These are phyloP conservation scores for Carposina sasakii DNA, from an alignment of 1,140 invertebrate genomes.

Conservation along the genomic window DNA sequence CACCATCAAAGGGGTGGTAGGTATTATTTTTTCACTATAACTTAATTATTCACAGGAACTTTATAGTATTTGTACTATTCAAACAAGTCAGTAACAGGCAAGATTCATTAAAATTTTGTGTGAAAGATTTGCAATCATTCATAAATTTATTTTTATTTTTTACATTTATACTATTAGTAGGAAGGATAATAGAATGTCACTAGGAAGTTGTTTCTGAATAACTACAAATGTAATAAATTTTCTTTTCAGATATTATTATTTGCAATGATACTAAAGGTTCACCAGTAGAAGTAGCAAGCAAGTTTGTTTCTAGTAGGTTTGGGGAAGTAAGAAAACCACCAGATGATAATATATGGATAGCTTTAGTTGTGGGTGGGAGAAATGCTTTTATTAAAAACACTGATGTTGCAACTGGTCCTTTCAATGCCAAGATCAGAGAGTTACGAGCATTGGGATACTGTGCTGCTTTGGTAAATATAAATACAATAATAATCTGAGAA, in stretches of 20 bases:
- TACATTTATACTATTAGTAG: too few relatives aligned
- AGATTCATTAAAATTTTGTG: background rate
- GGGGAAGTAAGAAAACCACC: constrained; percentile 58
- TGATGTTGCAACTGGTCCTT: constrained; percentile 48
- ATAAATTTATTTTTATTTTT: background rate
- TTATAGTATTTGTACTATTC: background rate
- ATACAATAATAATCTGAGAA: too few relatives aligned
- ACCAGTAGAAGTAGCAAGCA: constrained; percentile 48
- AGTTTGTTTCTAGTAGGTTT: constrained; percentile 45
- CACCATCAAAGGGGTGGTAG: constrained; percentile 72
- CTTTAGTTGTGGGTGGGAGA: constrained; percentile 59
- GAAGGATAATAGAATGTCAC: too few relatives aligned
- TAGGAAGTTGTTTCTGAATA: background rate
- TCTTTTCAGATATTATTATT: constrained; percentile 71
- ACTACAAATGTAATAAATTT: constrained; percentile 4
- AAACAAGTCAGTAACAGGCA: too few relatives aligned
- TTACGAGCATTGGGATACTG: constrained; percentile 73
- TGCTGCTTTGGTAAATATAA: constrained; percentile 68
- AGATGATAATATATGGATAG: constrained; percentile 66
- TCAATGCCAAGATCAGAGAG: constrained; percentile 72
- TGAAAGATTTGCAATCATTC: background rate
- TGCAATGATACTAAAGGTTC: constrained; percentile 62
- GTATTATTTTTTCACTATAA: background rate
- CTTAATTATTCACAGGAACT: background rate
- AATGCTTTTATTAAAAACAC: constrained; percentile 58